Conservation (phyloP, 2,888 invertebrate species). For the Eristalinus sepulchralis region DNA sequence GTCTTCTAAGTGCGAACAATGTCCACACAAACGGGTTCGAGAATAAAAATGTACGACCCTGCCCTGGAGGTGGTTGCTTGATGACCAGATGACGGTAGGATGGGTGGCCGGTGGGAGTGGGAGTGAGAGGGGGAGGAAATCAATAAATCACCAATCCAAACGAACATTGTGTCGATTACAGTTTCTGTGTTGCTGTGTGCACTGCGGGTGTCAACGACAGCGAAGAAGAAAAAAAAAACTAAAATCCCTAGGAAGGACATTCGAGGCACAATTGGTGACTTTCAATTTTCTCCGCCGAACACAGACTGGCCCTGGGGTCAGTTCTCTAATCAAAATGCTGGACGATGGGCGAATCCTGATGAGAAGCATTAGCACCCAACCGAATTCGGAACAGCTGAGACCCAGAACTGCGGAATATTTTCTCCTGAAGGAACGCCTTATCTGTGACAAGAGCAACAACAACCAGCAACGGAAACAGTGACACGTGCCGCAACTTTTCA, state of each 20-base stretch:
- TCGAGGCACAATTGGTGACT: neutral
- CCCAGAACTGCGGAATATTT: neutral
- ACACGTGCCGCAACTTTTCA: conserved; percentile 26
- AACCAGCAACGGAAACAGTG: conserved; percentile 2
- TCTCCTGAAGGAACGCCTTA: neutral
- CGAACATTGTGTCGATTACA: neutral
- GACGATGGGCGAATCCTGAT: neutral
- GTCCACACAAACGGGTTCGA: conserved; percentile 12
- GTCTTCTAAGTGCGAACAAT: conserved; percentile 30
- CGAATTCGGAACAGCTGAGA: neutral
- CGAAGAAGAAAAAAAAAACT: neutral
- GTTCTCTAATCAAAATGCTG: neutral
- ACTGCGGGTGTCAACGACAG: conserved; percentile 3
- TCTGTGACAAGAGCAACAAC: neutral
- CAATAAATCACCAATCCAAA: conserved; percentile 32
- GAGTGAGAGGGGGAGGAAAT: neutral
- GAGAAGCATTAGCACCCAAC: neutral
- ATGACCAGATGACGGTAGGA: neutral
- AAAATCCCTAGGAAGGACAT: neutral
- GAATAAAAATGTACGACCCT: conserved; percentile 11
- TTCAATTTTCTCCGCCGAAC: neutral
- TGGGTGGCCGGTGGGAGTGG: neutral
- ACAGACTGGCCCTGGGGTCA: neutral
- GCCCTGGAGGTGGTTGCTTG: neutral
- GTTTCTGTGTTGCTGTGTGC: neutral